Evolutionary conservation across 2,888 invertebrate species (phyloP).

Genomic region (Acleris literana): DNA sequence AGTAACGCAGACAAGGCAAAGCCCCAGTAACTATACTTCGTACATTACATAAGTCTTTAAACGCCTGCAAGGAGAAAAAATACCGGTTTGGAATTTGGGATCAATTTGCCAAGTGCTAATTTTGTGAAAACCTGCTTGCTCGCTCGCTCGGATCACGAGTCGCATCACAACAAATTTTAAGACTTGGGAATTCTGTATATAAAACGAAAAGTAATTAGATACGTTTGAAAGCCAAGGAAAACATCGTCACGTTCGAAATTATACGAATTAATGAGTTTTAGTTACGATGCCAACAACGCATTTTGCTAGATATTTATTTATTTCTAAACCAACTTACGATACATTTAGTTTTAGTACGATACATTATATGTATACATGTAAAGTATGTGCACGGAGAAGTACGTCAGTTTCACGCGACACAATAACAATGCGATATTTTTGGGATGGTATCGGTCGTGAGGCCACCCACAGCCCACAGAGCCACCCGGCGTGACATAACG

Average conservation of each 20-base stretch:
- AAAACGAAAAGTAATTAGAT: slow-evolving; percentile 11
- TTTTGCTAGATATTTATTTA: slow-evolving; percentile 29
- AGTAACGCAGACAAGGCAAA: too few relatives aligned
- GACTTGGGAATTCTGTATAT: not conserved
- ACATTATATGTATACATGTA: not conserved
- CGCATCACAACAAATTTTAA: not conserved
- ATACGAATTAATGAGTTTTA: slow-evolving; percentile 38
- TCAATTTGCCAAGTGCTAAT: slow-evolving; percentile 30
- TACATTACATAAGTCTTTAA: too few relatives aligned
- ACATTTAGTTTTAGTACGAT: too few relatives aligned
- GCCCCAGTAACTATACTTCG: not conserved
- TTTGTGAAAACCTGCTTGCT: slow-evolving; percentile 29
- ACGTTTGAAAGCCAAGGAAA: slow-evolving; percentile 24
- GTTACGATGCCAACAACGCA: slow-evolving; percentile 44
- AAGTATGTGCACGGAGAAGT: not conserved
- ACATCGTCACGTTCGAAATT: slow-evolving; percentile 19
- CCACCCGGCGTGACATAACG: slow-evolving; percentile 7
- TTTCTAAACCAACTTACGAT: not conserved
- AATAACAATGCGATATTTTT: slow-evolving; percentile 30
- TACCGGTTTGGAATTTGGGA: slow-evolving; percentile 32
- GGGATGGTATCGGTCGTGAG: slow-evolving; percentile 15
- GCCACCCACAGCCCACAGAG: slow-evolving; percentile 9
- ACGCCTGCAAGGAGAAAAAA: not conserved
- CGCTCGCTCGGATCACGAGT: slow-evolving; percentile 15
- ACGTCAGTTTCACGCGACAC: not conserved